These are phyloP conservation scores for Platycheirus albimanus DNA, from an alignment of 2,888 invertebrate species.

Conservation along the genomic window DNA sequence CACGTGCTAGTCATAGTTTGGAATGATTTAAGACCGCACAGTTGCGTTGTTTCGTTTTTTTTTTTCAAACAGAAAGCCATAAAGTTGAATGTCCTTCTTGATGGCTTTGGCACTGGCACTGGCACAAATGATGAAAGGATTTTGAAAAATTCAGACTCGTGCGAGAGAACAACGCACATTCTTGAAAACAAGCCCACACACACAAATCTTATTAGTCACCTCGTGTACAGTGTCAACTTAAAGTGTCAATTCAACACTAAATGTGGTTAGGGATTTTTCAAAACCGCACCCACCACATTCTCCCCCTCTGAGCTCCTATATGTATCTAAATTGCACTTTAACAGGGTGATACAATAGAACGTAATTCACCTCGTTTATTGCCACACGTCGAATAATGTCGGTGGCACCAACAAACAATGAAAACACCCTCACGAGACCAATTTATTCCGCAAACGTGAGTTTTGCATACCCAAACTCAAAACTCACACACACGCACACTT, in stretches of 20 bases:
- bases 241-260: slow-evolving; percentile 46
- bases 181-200: not conserved
- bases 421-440: slow-evolving; percentile 57
- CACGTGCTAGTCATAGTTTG: slow-evolving; percentile 33
- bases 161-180: slow-evolving; percentile 8
- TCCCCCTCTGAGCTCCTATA: not conserved
- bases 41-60: not conserved
- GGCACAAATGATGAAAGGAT: slow-evolving; percentile 24
- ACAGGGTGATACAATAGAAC: slow-evolving; percentile 10
- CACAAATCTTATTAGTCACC: slow-evolving; percentile 20
- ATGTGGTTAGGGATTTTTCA: not conserved
- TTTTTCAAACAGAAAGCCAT: not conserved
- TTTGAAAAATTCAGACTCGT: not conserved
- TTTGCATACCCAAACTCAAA: too few species aligned
- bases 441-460: slow-evolving; percentile 53
- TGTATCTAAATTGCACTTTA: slow-evolving; percentile 40
- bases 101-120: not conserved
- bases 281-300: not conserved
- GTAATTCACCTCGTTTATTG: slow-evolving; percentile 59
- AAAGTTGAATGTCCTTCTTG: slow-evolving; percentile 41
- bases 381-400: slow-evolving; percentile 47
- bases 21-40: slow-evolving; percentile 39
- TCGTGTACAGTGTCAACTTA: slow-evolving; percentile 34
- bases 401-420: slow-evolving; percentile 18
- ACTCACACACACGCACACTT: slow-evolving; percentile 6